A percentile compares a stretch with the other conserved stretches of the same genome.
phyloP scores from a whole-genome alignment of 2,113 vertebrate genomes.

The Rissa tridactyla region DNA sequence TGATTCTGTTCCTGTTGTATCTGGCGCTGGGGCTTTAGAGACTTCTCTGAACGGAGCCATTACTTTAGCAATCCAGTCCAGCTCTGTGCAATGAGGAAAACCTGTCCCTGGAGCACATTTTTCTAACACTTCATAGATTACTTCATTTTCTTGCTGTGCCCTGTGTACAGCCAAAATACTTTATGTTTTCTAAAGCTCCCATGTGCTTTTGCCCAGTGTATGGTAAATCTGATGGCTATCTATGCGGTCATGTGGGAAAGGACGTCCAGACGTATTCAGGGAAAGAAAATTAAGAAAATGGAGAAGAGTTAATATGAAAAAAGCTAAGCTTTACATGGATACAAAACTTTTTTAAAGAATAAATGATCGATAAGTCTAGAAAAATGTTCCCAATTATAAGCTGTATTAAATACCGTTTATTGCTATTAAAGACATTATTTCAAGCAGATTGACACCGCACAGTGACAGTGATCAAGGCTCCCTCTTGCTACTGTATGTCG shows the following conservation, averaged over 20 bases:
- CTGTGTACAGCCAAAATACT: neutral
- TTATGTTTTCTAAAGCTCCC: neutral
- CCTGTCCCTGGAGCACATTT: neutral
- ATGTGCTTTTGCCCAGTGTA: neutral
- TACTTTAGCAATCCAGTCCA: neutral
- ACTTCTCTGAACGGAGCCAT: neutral
- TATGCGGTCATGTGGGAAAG: neutral
- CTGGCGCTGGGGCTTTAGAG: neutral
- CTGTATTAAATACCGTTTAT: neutral
- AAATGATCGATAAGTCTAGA: neutral
- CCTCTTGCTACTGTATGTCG: neutral
- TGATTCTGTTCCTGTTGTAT: neutral
- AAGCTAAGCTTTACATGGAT: neutral
- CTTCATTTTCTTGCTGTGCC: neutral
- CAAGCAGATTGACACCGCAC: neutral
- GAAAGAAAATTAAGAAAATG: neutral
- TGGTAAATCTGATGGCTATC: neutral
- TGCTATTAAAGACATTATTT: neutral
- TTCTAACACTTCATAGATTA: neutral
- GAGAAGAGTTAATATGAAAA: neutral
- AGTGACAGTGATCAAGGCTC: neutral
- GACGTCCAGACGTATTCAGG: neutral
- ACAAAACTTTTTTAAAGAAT: neutral
- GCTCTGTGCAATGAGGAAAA: neutral
- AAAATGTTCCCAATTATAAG: neutral